A percentile compares a stretch with the other conserved stretches of the same genome.
phyloP scores from a whole-genome alignment of 2,113 vertebrate genomes.

The Bubo bubo region DNA sequence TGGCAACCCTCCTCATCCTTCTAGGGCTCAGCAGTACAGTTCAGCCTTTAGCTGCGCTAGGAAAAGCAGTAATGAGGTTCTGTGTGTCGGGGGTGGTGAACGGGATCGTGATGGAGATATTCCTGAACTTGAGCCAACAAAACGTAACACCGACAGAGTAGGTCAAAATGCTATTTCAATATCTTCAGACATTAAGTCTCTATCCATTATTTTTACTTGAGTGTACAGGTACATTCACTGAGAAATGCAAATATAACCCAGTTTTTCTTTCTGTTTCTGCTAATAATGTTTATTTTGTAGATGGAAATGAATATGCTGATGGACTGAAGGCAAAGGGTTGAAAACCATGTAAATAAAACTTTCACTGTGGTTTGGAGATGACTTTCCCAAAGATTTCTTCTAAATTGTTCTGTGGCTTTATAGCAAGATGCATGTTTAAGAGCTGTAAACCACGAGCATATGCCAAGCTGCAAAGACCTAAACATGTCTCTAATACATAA shows the following conservation, averaged over 20 bases:
- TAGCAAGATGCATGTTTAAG: neutral
- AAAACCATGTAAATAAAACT: neutral
- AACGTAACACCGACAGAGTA: neutral
- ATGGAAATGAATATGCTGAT: neutral
- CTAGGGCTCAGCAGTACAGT: neutral
- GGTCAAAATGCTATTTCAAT: neutral
- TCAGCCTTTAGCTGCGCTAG: neutral
- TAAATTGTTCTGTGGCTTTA: neutral
- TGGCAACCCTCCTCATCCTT: neutral
- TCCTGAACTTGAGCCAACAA: neutral
- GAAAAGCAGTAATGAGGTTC: neutral
- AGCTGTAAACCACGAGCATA: neutral
- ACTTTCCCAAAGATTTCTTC: neutral
- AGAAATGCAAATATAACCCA: neutral
- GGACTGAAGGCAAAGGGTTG: neutral
- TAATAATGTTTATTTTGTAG: neutral
- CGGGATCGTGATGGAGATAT: neutral
- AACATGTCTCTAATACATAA: neutral
- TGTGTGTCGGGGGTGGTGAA: rapidly evolving
- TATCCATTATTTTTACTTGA: neutral
- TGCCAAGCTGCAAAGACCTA: neutral
- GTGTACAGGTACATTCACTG: neutral
- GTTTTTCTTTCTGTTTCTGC: neutral
- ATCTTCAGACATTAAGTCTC: neutral
- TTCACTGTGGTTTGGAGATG: neutral